phyloP scores from a whole-genome alignment of 2,888 invertebrate species.

The Tenthredo scrophulariae region DNA sequence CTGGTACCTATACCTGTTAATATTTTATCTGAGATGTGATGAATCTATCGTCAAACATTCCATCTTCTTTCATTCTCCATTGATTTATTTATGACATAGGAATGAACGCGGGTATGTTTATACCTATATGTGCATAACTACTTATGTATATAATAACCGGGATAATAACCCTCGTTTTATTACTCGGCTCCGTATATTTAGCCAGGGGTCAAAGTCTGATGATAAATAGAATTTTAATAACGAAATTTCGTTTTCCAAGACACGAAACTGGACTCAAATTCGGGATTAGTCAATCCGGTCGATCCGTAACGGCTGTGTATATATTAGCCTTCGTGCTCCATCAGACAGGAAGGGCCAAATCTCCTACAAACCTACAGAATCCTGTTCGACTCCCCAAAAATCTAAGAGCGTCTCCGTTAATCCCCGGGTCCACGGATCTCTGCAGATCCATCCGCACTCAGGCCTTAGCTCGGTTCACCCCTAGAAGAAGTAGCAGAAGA shows the following conservation, averaged over 20 bases:
- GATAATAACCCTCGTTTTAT: background rate
- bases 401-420: slow-evolving; percentile 41
- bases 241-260: slow-evolving; percentile 30
- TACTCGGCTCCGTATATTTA: background rate
- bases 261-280: slow-evolving; percentile 20
- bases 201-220: background rate
- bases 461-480: slow-evolving; percentile 25
- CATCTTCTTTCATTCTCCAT: background rate
- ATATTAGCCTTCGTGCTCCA: slow-evolving; percentile 46
- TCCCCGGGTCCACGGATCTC: slow-evolving; percentile 40
- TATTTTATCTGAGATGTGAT: background rate
- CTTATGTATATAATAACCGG: too few species aligned
- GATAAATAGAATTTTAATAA: background rate
- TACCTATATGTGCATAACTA: background rate
- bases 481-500: background rate
- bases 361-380: slow-evolving; percentile 43
- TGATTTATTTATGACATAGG: background rate
- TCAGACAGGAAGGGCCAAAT: background rate
- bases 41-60: slow-evolving; percentile 8
- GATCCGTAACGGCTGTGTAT: slow-evolving; percentile 44
- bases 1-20: background rate
- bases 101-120: background rate
- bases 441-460: slow-evolving; percentile 29
- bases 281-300: background rate
- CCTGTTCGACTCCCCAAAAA: slow-evolving; percentile 49